phyloP scores from a whole-genome alignment of 2,888 invertebrate species.

The Brachypterus glaber region DNA sequence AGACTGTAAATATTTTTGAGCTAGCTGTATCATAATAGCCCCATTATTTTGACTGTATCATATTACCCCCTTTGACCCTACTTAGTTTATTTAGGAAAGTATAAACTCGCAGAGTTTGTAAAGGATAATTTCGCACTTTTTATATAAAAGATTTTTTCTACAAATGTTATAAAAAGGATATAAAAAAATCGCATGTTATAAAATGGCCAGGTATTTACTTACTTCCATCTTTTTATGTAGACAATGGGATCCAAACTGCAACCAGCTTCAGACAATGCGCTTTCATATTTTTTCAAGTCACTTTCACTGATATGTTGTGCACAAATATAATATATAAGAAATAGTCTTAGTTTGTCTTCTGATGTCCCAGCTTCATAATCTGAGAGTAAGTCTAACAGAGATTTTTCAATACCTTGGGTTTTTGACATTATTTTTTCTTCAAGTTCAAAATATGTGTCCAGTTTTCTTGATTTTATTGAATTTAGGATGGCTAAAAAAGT shows the following conservation, averaged over 20 bases:
- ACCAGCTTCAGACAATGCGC: slow-evolving; percentile 67
- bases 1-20: too few relatives aligned
- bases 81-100: too few relatives aligned
- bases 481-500: slow-evolving; percentile 57
- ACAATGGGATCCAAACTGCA: slow-evolving; percentile 77
- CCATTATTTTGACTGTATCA: too few relatives aligned
- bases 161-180: too few relatives aligned
- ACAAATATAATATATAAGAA: slow-evolving; percentile 88
- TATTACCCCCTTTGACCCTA: too few relatives aligned
- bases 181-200: too few relatives aligned
- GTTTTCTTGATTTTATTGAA: slow-evolving; percentile 74
- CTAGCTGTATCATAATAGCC: too few relatives aligned
- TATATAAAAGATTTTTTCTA: too few relatives aligned
- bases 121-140: too few relatives aligned
- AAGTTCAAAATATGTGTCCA: slow-evolving; percentile 94
- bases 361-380: slow-evolving; percentile 80
- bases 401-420: slow-evolving; percentile 63
- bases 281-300: slow-evolving; percentile 76
- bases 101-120: too few relatives aligned
- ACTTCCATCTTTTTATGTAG: slow-evolving; percentile 93
- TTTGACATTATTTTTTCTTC: slow-evolving; percentile 97
- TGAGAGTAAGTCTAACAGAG: slow-evolving; percentile 75
- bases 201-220: too few relatives aligned
- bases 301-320: slow-evolving; percentile 66
- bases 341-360: slow-evolving; percentile 88